Evolutionary conservation across 35 echinoderm and acorn worm species (phyloP).

Genomic region (Lytechinus variegatus): DNA sequence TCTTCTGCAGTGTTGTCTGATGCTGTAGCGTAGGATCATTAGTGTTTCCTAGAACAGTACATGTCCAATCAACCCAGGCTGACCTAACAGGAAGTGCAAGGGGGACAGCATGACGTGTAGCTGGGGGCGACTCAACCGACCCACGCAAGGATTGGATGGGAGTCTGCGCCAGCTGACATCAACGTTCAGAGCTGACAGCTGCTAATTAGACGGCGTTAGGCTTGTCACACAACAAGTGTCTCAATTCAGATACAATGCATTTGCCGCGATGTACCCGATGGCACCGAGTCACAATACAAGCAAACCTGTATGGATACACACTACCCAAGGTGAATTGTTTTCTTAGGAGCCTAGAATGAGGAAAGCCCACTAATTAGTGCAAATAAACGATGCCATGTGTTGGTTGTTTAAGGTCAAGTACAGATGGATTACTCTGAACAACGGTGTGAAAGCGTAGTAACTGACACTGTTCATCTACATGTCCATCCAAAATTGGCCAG

Average conservation of each 20-base stretch:
- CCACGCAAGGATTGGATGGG: neutral
- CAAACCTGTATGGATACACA: neutral
- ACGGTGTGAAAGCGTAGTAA: no score
- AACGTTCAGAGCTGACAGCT: neutral
- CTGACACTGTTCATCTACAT: no score
- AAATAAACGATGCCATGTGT: neutral
- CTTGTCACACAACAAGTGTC: conserved; percentile 8
- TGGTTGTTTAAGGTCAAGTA: neutral
- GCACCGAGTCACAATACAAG: neutral
- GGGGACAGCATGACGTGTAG: conserved; percentile 15
- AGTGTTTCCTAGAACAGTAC: neutral
- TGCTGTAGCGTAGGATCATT: neutral
- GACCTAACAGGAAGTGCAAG: neutral
- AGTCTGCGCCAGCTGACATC: neutral
- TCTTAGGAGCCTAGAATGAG: neutral
- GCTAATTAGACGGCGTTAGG: neutral
- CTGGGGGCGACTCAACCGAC: conserved; percentile 3
- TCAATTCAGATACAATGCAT: neutral
- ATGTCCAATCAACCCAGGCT: neutral
- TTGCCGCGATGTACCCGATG: neutral
- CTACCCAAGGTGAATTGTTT: neutral
- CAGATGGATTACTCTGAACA: neutral
- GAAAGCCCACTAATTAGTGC: neutral
- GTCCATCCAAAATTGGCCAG: no score
- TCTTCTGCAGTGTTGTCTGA: neutral